Conservation (phyloP, 2,113 vertebrate species). For the Pyxicephalus adspersus region DNA sequence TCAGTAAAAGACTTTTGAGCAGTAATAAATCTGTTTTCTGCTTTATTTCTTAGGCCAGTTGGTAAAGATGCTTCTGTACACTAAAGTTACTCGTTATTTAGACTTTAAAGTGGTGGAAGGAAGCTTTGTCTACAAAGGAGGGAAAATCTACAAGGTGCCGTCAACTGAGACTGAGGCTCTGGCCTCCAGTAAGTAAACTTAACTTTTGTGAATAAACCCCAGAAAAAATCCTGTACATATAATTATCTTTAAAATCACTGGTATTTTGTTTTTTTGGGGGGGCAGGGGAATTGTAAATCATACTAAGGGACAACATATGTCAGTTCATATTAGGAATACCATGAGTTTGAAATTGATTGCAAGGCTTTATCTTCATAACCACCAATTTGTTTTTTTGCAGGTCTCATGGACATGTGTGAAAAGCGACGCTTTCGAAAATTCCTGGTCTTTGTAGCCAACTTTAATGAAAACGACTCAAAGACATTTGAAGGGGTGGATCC, state of each 20-base stretch:
- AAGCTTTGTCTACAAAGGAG: slow-evolving; percentile 91
- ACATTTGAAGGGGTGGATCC: slow-evolving; percentile 89
- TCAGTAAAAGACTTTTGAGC: not conserved
- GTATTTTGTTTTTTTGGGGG: no score
- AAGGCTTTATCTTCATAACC: no score
- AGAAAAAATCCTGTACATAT: not conserved
- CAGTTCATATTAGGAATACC: no score
- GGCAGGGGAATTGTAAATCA: no score
- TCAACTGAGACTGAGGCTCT: slow-evolving; percentile 90
- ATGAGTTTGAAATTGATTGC: no score
- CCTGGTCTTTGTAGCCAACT: slow-evolving; percentile 90
- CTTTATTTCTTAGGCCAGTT: slow-evolving; percentile 76
- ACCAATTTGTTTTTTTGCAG: slow-evolving; percentile 61
- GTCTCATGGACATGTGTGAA: slow-evolving; percentile 94
- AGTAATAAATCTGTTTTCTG: not conserved
- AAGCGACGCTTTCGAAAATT: slow-evolving; percentile 90
- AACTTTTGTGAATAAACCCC: not conserved
- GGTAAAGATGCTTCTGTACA: slow-evolving; percentile 92
- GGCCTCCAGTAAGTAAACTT: slow-evolving; percentile 82
- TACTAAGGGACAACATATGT: no score
- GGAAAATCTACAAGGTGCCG: slow-evolving; percentile 91
- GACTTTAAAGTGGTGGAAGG: slow-evolving; percentile 93
- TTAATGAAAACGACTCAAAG: slow-evolving; percentile 90
- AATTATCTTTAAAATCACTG: no score
- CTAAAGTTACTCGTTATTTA: slow-evolving; percentile 89